A percentile compares a stretch with the other conserved stretches of the same genome.
Evolutionary conservation across 2,888 invertebrate species (phyloP).

Genomic region (Eledona agricola): DNA sequence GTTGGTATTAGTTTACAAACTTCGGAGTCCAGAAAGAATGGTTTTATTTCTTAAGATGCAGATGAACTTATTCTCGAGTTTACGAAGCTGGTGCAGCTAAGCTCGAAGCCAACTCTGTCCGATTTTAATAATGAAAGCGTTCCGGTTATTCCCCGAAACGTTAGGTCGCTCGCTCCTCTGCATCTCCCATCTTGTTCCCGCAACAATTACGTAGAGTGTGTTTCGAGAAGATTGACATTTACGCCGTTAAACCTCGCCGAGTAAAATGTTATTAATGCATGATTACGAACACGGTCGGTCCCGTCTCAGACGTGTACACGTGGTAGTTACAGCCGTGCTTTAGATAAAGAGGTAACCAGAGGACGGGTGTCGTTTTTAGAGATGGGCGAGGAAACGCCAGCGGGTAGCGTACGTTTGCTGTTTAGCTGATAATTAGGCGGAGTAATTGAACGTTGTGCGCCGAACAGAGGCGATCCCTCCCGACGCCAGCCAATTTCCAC

Average conservation of each 20-base stretch:
- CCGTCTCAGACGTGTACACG: constrained; percentile 45
- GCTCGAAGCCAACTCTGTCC: no score
- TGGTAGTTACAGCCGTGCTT: constrained; percentile 33
- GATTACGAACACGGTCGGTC: constrained; percentile 51
- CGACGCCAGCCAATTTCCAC: constrained; percentile 49
- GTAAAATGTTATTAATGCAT: constrained; percentile 55
- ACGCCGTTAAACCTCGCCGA: constrained; percentile 49
- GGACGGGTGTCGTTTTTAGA: constrained; percentile 38
- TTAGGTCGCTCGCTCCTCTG: no score
- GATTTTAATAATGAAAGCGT: constrained; percentile 10
- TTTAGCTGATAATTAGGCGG: constrained; percentile 58
- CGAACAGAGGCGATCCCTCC: constrained; percentile 45
- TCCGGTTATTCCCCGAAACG: constrained; percentile 2
- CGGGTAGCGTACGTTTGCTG: constrained; percentile 56
- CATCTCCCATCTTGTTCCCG: constrained; percentile 5
- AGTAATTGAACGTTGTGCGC: constrained; percentile 58
- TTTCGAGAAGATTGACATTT: constrained; percentile 49
- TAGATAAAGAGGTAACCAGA: constrained; percentile 44
- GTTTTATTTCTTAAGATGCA: no score
- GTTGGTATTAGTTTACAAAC: no score
- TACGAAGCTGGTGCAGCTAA: no score
- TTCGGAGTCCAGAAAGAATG: no score
- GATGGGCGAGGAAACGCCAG: constrained; percentile 44
- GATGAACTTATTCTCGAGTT: no score
- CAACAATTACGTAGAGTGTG: constrained; percentile 32